Evolutionary conservation across 2,888 invertebrate genomes (phyloP), one percentile per base, ranked within the genome.

Genomic region (Chalcis sispes): DNA sequence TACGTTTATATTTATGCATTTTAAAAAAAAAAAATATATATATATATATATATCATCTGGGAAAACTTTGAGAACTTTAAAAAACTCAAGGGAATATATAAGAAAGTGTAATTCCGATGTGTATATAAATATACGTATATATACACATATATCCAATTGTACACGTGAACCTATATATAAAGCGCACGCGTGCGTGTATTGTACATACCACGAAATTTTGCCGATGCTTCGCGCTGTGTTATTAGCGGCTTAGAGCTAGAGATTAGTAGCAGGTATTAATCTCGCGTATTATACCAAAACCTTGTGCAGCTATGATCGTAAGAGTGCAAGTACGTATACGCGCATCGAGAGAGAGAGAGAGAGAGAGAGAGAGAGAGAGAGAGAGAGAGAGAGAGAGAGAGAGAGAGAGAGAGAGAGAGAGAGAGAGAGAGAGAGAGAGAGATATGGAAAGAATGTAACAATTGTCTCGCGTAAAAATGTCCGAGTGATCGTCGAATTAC

Each of bases 151-250:
- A 65, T 48, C 50, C 18, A 50, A 36, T 50, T n/a, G 78, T 67
- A 67, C 62, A 58, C 50, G 46, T 70, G 52, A 72, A 62, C 69
- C n/a, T 61, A 79, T 71, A 61, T 81, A n/a, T n/a, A n/a, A n/a
- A 83, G 81, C 81, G 65, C 54, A 66, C 54, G 81, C 80, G 84
- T 84, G 84, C 84, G 85, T 83, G n/a, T n/a, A 81, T 83, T 87
- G 85, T 87, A 87, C 81, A 87, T 86, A 86, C 84, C 83, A 86
- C 83, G 8, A 59, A 64, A 54, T 66, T 66, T 56, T 62, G 67
- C 29, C 80, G 80, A 84, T 82, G 85, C 85, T 86, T 86, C 80
- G 82, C 79, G 82, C 81, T 83, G 82, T 82, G 83, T 83, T 83
- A 84, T 64, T 70, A 65, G 61, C 29, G 71, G 71, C 75, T 77